Evolutionary conservation across 2,888 invertebrate species (phyloP).

Genomic region (Eupithecia inturbata): DNA sequence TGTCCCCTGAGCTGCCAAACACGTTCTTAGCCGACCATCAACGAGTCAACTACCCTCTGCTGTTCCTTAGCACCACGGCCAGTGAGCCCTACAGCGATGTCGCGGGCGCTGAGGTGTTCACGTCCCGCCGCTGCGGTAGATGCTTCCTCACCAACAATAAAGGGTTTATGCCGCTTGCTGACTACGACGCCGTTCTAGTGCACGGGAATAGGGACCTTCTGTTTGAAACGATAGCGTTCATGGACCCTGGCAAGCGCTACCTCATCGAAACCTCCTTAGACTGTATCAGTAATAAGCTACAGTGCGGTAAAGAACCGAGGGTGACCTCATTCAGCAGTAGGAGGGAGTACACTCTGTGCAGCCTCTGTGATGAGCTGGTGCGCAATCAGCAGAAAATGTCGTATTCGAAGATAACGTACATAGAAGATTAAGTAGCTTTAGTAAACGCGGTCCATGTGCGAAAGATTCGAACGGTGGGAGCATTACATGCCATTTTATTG

Average conservation of each 20-base stretch:
- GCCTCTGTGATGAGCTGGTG: constrained; percentile 40
- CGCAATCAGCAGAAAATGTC: constrained; percentile 17
- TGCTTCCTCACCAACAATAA: constrained; percentile 69
- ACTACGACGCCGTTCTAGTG: constrained; percentile 64
- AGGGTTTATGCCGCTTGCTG: constrained; percentile 62
- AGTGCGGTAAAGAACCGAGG: constrained; percentile 55
- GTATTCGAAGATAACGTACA: constrained; percentile 16
- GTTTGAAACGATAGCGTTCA: constrained; percentile 48
- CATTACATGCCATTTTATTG: too few relatives aligned
- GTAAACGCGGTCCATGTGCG: background rate
- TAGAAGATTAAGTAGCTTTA: constrained; percentile 13
- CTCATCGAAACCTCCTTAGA: constrained; percentile 50
- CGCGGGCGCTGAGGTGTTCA: constrained; percentile 61
- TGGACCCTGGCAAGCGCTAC: constrained; percentile 59
- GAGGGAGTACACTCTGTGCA: constrained; percentile 43
- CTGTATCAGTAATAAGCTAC: constrained; percentile 58
- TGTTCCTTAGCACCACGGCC: constrained; percentile 56
- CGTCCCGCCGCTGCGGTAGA: constrained; percentile 52
- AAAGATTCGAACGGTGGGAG: background rate
- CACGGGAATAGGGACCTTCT: constrained; percentile 48
- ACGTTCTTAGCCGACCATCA: constrained; percentile 59
- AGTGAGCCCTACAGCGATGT: constrained; percentile 54
- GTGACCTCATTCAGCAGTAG: constrained; percentile 54
- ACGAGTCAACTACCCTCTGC: constrained; percentile 58
- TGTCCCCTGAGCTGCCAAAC: constrained; percentile 51